Base-by-base conservation (phyloP, 2,888 invertebrate species). In the Lycaena phlaeas region DNA sequence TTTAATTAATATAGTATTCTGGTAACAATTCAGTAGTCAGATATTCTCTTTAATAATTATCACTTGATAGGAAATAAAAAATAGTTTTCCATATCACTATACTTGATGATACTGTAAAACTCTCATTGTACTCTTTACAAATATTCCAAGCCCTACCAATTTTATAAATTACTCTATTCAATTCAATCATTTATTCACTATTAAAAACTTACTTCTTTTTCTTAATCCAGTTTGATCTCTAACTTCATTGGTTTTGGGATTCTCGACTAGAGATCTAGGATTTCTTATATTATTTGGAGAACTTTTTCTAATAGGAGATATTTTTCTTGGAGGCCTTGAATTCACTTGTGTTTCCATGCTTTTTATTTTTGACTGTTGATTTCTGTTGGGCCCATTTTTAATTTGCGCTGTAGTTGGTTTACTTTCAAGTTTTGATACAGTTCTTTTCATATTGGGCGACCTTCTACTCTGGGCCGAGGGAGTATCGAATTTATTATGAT, bases 141-240 rank as follows among this genome's bases (percentile, higher is more conserved):
- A 27, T 15, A 42, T 11, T 10, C 36, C 3, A 30, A 31, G 27
- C 15, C 18, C 14, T 9, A n/a, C n/a, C n/a, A n/a, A n/a, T n/a
- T n/a, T n/a, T n/a, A n/a, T n/a, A n/a, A n/a, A n/a, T n/a, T n/a
- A n/a, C n/a, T n/a, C n/a, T n/a, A n/a, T n/a, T n/a, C 22, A n/a
- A 34, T 25, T 27, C 12, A 41, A 43, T 38, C 10, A 28, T 11
- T 11, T 7, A 29, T 6, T 1, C 6, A 14, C 9, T 14, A 26
- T 10, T 15, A 26, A 12, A 40, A 40, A 66, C 75, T 61, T 56
- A 81, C 81, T 65, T 56, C 76, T 69, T 26, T 63, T 61, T 39
- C 63, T 67, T 10, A 64, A 41, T 18, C 60, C 61, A 61, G 50
- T 56, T n/a, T n/a, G n/a, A 2, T 57, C 61, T 25, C 52, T 31